Base-by-base conservation (phyloP, 64 coral and sea anemone species). In the Porites australiensis region DNA sequence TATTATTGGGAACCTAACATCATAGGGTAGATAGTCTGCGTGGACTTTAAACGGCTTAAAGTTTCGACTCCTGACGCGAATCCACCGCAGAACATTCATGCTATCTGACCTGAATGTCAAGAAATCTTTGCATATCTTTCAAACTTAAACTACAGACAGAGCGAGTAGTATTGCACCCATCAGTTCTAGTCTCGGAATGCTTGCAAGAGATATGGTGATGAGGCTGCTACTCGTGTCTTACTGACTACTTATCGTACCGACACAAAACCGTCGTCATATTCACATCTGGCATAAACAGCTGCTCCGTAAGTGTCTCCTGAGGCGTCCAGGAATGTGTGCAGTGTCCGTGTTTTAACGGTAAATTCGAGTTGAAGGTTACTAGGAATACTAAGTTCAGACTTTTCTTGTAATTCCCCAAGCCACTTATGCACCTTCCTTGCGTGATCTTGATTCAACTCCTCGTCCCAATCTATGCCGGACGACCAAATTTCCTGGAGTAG, bases 71-170 rank as follows among this genome's bases (percentile, higher is more conserved):
- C 37, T 55, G 10, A 63, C 15, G 19, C 84, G 59, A 48, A 86
- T 86, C 92, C 92, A 93, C 84, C 85, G 73, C 64, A 88, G 65
- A 15, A 93, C 86, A 48, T 94, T 89, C 77, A 89, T 82, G 66
- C 86, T 88, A 20, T 94, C 78, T 19, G 13, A 68, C 72, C 83
- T 70, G 20, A 79, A 90, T 58, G 52, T 44, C 19, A 77, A 51
- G 12, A 43, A 11, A 13, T 22, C 64, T 9, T 51, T 61, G 69
- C 70, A 63, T 16, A 90, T 70, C 76, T 82, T 71, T 21, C 65
- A 84, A 27, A 15, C 63, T 58, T 64, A 62, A n/a, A n/a, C 37
- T 82, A 16, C 62, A 70, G 51, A 78, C 72, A 82, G 72, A 61
- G 80, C 87, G 77, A 74, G 48, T 74, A 94, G 50, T 11, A 89